phyloP scores from a whole-genome alignment of 1,140 invertebrate species.

The Drosophila pseudoobscura region DNA sequence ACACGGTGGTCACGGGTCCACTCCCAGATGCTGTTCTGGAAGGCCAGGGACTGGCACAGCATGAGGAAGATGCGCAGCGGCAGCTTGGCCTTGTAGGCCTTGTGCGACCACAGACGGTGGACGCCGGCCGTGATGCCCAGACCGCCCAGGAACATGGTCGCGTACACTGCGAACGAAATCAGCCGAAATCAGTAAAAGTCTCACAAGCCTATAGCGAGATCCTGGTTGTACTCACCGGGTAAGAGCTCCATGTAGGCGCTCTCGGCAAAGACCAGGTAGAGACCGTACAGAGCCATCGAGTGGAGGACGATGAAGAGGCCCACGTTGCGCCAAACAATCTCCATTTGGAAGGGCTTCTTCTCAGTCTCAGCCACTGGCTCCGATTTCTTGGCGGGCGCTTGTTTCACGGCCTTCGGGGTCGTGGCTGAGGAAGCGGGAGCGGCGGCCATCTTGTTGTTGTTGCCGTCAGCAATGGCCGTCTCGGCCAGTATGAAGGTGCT shows the following conservation, averaged over 20 bases:
- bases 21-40: conserved; percentile 85
- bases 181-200: background rate
- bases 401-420: conserved; percentile 19
- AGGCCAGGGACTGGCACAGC: conserved; percentile 84
- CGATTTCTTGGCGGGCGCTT: conserved; percentile 26
- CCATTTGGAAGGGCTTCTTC: conserved; percentile 59
- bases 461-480: conserved; percentile 74
- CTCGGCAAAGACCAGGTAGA: conserved; percentile 86
- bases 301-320: conserved; percentile 88
- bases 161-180: conserved; percentile 43
- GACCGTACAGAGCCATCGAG: conserved; percentile 87
- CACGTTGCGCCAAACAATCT: conserved; percentile 91
- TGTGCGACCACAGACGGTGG: conserved; percentile 93
- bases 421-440: conserved; percentile 34
- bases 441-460: conserved; percentile 70
- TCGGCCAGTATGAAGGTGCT: conserved; percentile 80
- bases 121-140: conserved; percentile 91
- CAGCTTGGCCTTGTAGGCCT: conserved; percentile 91
- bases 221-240: conserved; percentile 85
- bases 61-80: conserved; percentile 87
- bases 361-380: conserved; percentile 18
- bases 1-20: conserved; percentile 86
- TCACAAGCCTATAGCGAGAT: background rate
- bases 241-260: conserved; percentile 86
- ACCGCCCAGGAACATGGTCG: conserved; percentile 80